These are phyloP conservation scores for Nasonia giraulti DNA, from an alignment of 1,140 invertebrate genomes.

Conservation along the genomic window DNA sequence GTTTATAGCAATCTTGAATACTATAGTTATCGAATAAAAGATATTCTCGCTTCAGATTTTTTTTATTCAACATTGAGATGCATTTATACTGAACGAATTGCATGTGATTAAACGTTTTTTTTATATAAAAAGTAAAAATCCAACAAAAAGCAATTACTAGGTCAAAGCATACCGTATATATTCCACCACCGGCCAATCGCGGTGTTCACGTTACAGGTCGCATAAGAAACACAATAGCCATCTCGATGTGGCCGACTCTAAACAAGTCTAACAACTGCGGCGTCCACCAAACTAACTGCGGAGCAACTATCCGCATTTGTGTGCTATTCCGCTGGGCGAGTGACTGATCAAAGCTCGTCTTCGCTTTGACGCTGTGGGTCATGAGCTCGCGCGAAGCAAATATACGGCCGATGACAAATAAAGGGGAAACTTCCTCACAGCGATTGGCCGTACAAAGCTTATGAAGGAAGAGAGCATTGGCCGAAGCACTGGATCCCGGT, in stretches of 20 bases:
- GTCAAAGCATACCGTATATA: no score
- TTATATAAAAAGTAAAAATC: no score
- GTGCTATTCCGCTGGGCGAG: neutral
- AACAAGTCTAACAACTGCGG: neutral
- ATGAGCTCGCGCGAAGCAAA: neutral
- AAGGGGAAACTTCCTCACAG: neutral
- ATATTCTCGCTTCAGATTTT: no score
- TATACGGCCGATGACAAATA: neutral
- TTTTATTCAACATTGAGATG: no score
- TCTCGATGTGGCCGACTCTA: no score
- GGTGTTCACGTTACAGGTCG: neutral
- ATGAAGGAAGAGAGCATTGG: neutral
- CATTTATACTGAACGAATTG: no score
- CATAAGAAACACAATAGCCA: neutral
- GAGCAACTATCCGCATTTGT: neutral
- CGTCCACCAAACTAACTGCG: neutral
- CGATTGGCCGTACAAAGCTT: slow-evolving; percentile 16
- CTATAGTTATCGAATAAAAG: no score
- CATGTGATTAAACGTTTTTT: no score
- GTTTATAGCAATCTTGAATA: no score
- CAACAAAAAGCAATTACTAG: no score
- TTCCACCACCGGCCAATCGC: no score
- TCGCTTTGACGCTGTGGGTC: slow-evolving; percentile 7
- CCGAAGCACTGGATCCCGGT: neutral
- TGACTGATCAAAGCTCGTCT: slow-evolving; percentile 30